Conservation (phyloP, 1,140 invertebrate species). For the Rhyacophila brunnea region DNA sequence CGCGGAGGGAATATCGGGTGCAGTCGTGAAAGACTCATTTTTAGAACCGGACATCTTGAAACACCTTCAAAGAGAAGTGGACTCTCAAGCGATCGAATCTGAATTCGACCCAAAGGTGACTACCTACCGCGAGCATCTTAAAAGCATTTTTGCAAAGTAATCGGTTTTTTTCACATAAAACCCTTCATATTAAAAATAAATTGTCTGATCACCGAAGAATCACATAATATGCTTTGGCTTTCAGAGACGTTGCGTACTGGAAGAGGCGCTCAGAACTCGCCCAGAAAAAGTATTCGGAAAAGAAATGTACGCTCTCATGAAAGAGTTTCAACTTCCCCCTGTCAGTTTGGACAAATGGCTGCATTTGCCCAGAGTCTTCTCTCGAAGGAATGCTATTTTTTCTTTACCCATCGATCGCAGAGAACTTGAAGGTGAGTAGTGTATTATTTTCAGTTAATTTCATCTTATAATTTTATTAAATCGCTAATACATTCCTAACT, state of each 20-base stretch:
- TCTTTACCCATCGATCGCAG: slow-evolving; percentile 62
- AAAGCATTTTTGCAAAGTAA: no score
- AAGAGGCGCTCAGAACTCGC: slow-evolving; percentile 61
- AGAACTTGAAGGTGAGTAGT: slow-evolving; percentile 53
- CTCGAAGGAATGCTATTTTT: slow-evolving; percentile 62
- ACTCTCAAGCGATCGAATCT: slow-evolving; percentile 64
- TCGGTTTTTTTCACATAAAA: no score
- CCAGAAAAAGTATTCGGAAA: slow-evolving; percentile 43
- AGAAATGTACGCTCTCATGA: slow-evolving; percentile 43
- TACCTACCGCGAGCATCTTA: no score
- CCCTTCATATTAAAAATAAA: no score
- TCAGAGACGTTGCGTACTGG: slow-evolving; percentile 59
- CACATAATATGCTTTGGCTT: no score
- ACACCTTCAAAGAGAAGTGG: slow-evolving; percentile 64
- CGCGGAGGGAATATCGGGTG: slow-evolving; percentile 36
- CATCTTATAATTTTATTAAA: no score
- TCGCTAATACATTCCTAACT: no score
- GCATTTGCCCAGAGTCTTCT: slow-evolving; percentile 62
- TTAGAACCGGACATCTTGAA: slow-evolving; percentile 63
- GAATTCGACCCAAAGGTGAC: slow-evolving; percentile 66
- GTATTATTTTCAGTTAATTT: no score
- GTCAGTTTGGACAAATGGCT: slow-evolving; percentile 56
- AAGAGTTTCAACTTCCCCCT: slow-evolving; percentile 39
- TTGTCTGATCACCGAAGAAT: no score
- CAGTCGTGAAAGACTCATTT: slow-evolving; percentile 47